Percentiles rank a stretch among this genome's conserved stretches.
Conservation (phyloP, 2,113 vertebrate genomes). For the Heterocephalus glaber region DNA sequence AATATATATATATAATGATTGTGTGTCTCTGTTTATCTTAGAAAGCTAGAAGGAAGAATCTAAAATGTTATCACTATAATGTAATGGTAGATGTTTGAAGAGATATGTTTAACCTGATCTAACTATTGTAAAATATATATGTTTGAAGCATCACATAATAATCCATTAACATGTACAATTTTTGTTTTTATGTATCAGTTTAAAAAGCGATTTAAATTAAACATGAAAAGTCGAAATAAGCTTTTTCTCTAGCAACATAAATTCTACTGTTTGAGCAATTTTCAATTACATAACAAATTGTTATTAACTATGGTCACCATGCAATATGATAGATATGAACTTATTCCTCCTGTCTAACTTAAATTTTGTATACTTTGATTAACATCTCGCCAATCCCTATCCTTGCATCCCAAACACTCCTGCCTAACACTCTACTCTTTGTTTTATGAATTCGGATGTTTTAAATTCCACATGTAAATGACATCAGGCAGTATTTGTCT, state of each 20-base stretch:
- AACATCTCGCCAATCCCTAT: too few relatives aligned
- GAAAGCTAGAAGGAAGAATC: neutral
- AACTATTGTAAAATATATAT: neutral
- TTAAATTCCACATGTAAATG: neutral
- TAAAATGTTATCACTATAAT: neutral
- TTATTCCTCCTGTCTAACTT: neutral
- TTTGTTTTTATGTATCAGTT: neutral
- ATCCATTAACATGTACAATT: neutral
- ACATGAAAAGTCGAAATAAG: neutral
- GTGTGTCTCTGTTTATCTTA: neutral
- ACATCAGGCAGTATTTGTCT: neutral
- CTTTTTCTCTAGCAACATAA: neutral
- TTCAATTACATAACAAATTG: neutral
- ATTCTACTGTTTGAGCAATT: neutral
- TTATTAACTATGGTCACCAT: neutral
- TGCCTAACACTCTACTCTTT: neutral
- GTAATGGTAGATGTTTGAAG: neutral
- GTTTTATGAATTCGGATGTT: neutral
- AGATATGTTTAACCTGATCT: neutral
- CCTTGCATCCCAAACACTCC: neutral
- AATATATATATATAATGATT: too few relatives aligned
- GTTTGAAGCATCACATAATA: neutral
- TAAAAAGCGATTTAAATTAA: neutral
- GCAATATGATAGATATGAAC: neutral
- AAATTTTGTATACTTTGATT: neutral